phyloP scores from a whole-genome alignment of 2,797 vertebrate species.

The Rhabdophis nuchalis region DNA sequence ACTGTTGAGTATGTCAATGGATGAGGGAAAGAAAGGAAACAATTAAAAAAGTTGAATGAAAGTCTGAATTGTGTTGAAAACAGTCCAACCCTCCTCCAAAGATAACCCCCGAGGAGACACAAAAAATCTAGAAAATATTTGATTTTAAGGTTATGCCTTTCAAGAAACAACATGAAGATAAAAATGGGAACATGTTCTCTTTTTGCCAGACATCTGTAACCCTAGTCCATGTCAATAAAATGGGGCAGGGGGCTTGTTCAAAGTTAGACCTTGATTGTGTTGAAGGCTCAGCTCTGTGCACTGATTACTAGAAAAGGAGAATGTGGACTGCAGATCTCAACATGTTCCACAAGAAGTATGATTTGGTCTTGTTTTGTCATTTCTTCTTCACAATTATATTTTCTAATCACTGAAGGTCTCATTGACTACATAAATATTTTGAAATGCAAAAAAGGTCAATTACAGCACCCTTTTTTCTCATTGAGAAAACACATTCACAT shows the following conservation, averaged over 20 bases:
- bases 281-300: neutral
- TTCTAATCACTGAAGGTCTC: neutral
- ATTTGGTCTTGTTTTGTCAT: neutral
- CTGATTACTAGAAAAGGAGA: neutral
- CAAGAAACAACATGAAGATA: neutral
- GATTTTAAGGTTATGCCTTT: neutral
- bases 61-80: neutral
- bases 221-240: neutral
- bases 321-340: neutral
- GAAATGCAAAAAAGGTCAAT: neutral
- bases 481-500: neutral
- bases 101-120: neutral
- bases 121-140: neutral
- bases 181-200: neutral
- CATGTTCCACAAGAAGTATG: neutral
- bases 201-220: neutral
- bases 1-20: neutral
- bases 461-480: neutral
- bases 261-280: neutral
- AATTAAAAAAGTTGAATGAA: neutral
- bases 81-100: neutral
- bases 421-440: neutral
- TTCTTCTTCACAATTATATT: neutral
- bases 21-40: neutral
- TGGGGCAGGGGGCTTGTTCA: neutral